A percentile compares a stretch with the other conserved stretches of the same genome.
These are phyloP conservation scores for Alauda arvensis DNA, from an alignment of 2,797 vertebrate species.

Conservation along the genomic window DNA sequence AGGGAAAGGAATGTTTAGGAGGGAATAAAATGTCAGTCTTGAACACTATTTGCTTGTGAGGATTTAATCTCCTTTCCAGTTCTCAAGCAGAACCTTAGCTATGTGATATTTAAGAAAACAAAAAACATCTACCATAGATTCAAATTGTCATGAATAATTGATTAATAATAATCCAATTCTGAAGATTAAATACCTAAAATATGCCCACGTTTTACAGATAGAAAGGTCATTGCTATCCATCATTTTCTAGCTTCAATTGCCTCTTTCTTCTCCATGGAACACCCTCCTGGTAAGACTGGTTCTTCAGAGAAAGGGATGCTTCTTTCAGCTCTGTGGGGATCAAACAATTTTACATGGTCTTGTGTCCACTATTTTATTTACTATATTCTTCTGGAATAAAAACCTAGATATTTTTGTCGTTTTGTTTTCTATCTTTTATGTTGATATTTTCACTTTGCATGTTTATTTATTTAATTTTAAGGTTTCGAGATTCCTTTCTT, in stretches of 20 bases:
- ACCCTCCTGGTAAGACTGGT: background rate
- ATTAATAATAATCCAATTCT: slow-evolving; percentile 69
- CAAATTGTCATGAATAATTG: slow-evolving; percentile 75
- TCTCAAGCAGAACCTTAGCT: slow-evolving; percentile 61
- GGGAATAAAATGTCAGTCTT: slow-evolving; percentile 52
- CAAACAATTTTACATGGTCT: background rate
- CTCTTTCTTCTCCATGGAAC: slow-evolving; percentile 31
- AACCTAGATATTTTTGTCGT: background rate
- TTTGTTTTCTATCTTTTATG: background rate
- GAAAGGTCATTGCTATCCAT: slow-evolving; percentile 64
- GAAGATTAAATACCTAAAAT: slow-evolving; percentile 70
- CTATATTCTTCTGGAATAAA: background rate
- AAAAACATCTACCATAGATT: slow-evolving; percentile 67
- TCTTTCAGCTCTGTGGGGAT: background rate
- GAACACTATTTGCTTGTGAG: slow-evolving; percentile 56
- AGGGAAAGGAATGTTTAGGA: slow-evolving; percentile 24
- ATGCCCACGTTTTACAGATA: slow-evolving; percentile 54
- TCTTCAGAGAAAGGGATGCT: slow-evolving; percentile 16
- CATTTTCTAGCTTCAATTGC: slow-evolving; percentile 46
- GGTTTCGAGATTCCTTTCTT: background rate
- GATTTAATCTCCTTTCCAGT: slow-evolving; percentile 66
- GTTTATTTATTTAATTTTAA: background rate
- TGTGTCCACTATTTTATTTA: background rate
- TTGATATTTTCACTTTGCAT: background rate
- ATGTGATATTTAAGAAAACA: slow-evolving; percentile 70